A percentile compares a stretch with the other conserved stretches of the same genome.
These are phyloP conservation scores for Macaria notata DNA, from an alignment of 2,888 invertebrate species.

Conservation along the genomic window DNA sequence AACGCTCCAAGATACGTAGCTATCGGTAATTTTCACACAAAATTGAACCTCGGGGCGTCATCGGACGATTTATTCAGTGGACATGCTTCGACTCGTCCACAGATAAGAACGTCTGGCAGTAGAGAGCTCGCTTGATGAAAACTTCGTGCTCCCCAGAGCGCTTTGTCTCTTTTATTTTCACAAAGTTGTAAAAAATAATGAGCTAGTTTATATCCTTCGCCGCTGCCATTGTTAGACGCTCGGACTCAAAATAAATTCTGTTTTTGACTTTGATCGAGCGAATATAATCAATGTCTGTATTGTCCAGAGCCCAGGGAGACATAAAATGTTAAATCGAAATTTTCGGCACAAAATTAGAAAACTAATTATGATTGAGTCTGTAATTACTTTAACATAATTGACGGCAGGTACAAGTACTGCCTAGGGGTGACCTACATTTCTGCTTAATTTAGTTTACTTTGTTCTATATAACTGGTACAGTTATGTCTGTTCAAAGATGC, in stretches of 20 bases:
- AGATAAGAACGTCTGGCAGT: constrained; percentile 55
- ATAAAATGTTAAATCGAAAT: no score
- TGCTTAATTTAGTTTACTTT: no score
- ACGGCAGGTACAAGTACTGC: no score
- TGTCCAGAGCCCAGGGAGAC: no score
- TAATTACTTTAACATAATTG: no score
- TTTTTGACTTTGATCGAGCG: constrained; percentile 23
- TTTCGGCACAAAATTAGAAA: no score
- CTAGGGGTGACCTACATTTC: no score
- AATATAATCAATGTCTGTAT: constrained; percentile 13
- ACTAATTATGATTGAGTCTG: no score
- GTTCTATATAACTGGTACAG: no score
- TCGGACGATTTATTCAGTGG: constrained; percentile 64
- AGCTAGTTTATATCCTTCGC: constrained; percentile 64
- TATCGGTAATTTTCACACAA: constrained; percentile 65
- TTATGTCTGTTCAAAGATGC: no score
- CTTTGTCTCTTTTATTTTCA: constrained; percentile 59
- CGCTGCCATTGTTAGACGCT: constrained; percentile 54
- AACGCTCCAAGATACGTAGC: constrained; percentile 23
- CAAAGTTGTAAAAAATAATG: constrained; percentile 70
- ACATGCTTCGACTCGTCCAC: constrained; percentile 51
- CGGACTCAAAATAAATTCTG: constrained; percentile 33
- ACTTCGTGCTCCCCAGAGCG: constrained; percentile 52
- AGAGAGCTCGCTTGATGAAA: constrained; percentile 55
- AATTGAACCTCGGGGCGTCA: constrained; percentile 64